Evolutionary conservation across 2,113 vertebrate genomes (phyloP).

Genomic region (Rhizomys pruinosus): DNA sequence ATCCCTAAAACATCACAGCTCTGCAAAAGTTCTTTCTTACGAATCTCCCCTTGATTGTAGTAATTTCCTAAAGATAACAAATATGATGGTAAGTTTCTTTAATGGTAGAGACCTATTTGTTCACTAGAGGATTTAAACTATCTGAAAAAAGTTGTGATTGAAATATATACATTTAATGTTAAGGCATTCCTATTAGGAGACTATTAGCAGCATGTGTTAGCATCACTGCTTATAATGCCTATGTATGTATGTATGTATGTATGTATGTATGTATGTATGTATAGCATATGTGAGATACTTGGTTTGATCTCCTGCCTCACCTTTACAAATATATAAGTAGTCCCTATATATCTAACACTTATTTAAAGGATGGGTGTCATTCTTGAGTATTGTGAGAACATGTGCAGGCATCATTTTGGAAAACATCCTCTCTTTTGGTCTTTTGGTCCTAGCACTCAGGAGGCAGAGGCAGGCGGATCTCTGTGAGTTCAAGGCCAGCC

Average conservation of each 20-base stretch:
- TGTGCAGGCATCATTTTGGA: background rate
- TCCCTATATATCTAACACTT: conserved; percentile 37
- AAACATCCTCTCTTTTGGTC: background rate
- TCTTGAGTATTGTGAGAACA: conserved; percentile 38
- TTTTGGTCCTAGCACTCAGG: no score
- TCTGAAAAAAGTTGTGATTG: conserved; percentile 37
- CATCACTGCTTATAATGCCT: background rate
- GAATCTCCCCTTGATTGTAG: conserved; percentile 93
- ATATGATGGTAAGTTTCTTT: conserved; percentile 65
- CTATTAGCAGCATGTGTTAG: background rate
- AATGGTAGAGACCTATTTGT: conserved; percentile 33
- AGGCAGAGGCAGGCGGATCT: no score
- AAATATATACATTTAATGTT: conserved; percentile 28
- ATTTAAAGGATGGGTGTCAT: background rate
- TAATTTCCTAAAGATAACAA: conserved; percentile 92
- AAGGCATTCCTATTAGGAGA: background rate
- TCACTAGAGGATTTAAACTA: background rate
- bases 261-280: background rate
- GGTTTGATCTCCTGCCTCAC: background rate
- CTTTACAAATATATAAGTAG: background rate
- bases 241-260: background rate
- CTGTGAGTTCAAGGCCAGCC: no score
- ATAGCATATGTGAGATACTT: background rate
- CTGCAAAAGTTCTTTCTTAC: conserved; percentile 93
- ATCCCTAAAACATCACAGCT: conserved; percentile 95